A percentile compares a stretch with the other conserved stretches of the same genome.
These are phyloP conservation scores for Todus mexicanus DNA, from an alignment of 2,797 vertebrate genomes.

Conservation along the genomic window DNA sequence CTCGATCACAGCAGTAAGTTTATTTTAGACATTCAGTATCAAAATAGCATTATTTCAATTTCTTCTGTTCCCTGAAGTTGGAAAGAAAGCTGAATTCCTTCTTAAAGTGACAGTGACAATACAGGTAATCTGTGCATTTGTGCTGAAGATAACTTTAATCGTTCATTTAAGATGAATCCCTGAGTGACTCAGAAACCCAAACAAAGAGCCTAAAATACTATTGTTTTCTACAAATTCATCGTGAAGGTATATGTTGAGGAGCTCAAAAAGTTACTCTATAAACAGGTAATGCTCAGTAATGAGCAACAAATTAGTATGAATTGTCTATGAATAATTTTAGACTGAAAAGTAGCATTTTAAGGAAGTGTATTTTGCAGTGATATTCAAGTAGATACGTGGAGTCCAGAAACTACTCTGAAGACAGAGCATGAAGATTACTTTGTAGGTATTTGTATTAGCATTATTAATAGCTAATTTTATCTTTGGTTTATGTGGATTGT, in stretches of 20 bases:
- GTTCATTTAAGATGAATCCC: neutral
- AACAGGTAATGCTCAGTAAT: neutral
- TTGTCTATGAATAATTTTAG: neutral
- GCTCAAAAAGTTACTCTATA: neutral
- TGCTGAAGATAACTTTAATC: neutral
- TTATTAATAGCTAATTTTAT: neutral
- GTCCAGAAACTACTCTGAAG: neutral
- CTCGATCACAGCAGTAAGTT: neutral
- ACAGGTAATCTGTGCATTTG: neutral
- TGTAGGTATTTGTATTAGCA: neutral
- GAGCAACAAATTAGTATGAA: neutral
- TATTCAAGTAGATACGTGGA: neutral
- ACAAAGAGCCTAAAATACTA: neutral
- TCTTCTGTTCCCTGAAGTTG: neutral
- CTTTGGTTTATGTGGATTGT: neutral
- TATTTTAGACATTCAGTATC: neutral
- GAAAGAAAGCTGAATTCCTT: neutral
- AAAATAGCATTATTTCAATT: neutral
- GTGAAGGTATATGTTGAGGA: neutral
- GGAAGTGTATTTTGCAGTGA: neutral
- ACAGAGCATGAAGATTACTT: neutral
- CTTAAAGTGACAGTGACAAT: neutral
- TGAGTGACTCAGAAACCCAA: neutral
- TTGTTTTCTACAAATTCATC: neutral
- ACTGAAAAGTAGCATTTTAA: neutral